phyloP scores from a whole-genome alignment of 2,113 vertebrate genomes.

The Rhinoderma darwinii region DNA sequence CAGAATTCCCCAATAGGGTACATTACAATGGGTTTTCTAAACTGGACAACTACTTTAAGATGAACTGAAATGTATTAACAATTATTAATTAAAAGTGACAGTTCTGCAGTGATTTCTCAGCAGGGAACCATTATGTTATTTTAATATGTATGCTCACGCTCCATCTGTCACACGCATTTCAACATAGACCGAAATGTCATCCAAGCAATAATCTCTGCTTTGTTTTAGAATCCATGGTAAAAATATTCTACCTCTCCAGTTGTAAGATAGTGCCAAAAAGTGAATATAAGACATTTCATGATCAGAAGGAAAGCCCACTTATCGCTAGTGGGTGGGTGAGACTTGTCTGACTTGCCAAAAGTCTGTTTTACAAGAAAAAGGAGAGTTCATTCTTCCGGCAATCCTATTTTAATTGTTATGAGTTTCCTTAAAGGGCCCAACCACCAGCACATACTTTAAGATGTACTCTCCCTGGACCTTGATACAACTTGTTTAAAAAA shows the following conservation, averaged over 20 bases:
- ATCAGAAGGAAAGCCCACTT: constrained; percentile 45
- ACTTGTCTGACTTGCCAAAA: constrained; percentile 32
- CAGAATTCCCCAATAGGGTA: too few species aligned
- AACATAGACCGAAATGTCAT: constrained; percentile 53
- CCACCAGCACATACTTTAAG: neutral
- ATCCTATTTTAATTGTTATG: constrained; percentile 6
- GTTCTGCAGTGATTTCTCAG: constrained; percentile 1
- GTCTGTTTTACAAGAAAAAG: constrained; percentile 8
- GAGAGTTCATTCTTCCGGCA: constrained; percentile 1
- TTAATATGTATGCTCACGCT: constrained; percentile 43
- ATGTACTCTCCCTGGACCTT: neutral
- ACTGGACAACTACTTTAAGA: too few species aligned
- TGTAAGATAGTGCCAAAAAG: constrained; percentile 23
- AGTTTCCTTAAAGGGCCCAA: constrained; percentile 25
- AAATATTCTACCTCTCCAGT: constrained; percentile 31
- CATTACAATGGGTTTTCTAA: too few species aligned
- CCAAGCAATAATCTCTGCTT: constrained; percentile 40
- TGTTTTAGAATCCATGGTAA: constrained; percentile 2
- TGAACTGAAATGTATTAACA: neutral
- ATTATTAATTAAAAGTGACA: constrained; percentile 5
- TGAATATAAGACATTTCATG: neutral
- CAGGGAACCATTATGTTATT: constrained; percentile 36
- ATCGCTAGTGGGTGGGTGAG: constrained; percentile 39
- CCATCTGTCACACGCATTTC: constrained; percentile 49
- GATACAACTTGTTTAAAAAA: constrained; percentile 41